Conservation (phyloP, 2,113 vertebrate genomes). For the Girardinichthys multiradiatus region DNA sequence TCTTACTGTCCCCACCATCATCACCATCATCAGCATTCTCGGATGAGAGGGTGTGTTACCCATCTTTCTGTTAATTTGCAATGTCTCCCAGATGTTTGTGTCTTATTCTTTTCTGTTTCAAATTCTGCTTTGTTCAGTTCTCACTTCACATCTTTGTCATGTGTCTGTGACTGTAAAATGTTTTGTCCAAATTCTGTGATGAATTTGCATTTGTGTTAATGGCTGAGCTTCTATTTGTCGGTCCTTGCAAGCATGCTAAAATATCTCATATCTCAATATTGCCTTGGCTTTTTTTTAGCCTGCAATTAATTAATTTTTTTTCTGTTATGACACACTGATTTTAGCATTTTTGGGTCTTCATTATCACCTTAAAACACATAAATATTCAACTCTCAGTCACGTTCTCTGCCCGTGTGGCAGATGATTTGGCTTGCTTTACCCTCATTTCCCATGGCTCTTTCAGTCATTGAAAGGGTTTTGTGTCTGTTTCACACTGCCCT, state of each 20-base stretch:
- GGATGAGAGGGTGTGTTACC: slow-evolving; percentile 34
- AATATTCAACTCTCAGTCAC: slow-evolving; percentile 60
- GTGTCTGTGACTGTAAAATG: slow-evolving; percentile 33
- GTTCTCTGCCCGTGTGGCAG: slow-evolving; percentile 63
- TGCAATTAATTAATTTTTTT: slow-evolving; percentile 35
- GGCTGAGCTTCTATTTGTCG: slow-evolving; percentile 45
- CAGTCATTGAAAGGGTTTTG: slow-evolving; percentile 81
- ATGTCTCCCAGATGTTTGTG: slow-evolving; percentile 9
- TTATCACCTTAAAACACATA: slow-evolving; percentile 53
- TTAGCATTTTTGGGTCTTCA: slow-evolving; percentile 45
- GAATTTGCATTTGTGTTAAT: slow-evolving; percentile 39
- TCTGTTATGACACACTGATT: slow-evolving; percentile 62
- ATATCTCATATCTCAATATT: slow-evolving; percentile 49
- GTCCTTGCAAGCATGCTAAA: slow-evolving; percentile 67
- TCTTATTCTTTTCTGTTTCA: slow-evolving; percentile 27
- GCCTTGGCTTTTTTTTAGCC: slow-evolving; percentile 66
- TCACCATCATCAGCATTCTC: slow-evolving; percentile 37
- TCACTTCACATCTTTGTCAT: slow-evolving; percentile 29
- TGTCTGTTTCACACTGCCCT: slow-evolving; percentile 80
- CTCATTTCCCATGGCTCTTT: slow-evolving; percentile 77
- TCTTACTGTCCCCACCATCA: slow-evolving; percentile 34
- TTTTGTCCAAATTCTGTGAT: slow-evolving; percentile 19
- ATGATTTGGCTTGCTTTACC: slow-evolving; percentile 71
- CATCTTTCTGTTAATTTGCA: slow-evolving; percentile 24
- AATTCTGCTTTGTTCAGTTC: slow-evolving; percentile 35